Base-by-base conservation (phyloP, 2,888 invertebrate genomes). In the Lathronympha strigana region DNA sequence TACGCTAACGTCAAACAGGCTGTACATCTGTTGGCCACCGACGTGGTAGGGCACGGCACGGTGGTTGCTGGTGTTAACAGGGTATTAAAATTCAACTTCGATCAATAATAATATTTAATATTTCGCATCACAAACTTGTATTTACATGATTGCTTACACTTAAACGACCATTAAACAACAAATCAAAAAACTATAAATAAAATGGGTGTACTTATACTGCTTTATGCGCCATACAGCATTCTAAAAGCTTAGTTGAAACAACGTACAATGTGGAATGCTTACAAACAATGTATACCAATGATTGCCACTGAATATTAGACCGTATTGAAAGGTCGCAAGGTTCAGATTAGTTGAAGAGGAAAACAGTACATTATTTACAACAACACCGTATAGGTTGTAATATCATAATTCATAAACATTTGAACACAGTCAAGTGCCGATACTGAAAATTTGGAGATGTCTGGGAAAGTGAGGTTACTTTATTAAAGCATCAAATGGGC, bases 81-180 rank as follows among this genome's bases (percentile, higher is more conserved):
- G 33, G 8, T 19, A 76, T 71, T 63, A 75, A 73, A 69, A 63
- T 45, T 68, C 28, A 23, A 61, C 67, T 70, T 61, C 58, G 68
- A 70, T 85, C 83, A 86, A 83, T 89, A 88, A 87, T 90, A 84
- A 82, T 85, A 79, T 81, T 81, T 77, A 73, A 84, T 88, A 87
- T 86, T 84, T 87, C 83, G 83, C 81, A 85, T 86, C 87, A 88
- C 86, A 88, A 89, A 88, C 83, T 88, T 90, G 86, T 91, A 91
- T 91, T 90, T 91, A 91, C 91, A 91, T 86, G 87, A 88, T 87
- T 79, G 82, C 79, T 83, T 83, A 86, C 87, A 66, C 87, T 90
- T 89, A 82, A 85, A 83, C 84, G 87, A 79, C 73, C 76, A 83
- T 79, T 79, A 82, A 87, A 88, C 81, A 89, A 88, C 87, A 84